Base-by-base conservation (phyloP, 2,888 invertebrate genomes). In the Limnephilus auricula region DNA sequence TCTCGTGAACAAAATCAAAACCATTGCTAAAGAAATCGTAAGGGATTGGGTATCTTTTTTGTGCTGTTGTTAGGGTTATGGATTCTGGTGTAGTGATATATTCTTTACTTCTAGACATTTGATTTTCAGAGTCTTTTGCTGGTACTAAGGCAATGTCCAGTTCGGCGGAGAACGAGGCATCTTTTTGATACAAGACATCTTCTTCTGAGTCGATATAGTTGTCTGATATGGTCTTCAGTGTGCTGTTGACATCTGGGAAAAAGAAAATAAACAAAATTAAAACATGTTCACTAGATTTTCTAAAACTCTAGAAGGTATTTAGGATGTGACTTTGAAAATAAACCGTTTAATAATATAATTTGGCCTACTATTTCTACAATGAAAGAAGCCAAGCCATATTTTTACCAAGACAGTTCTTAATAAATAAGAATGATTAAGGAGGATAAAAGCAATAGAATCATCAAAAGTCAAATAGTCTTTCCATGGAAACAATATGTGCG, bases 111-210 rank as follows among this genome's bases (percentile, higher is more conserved):
- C 79, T 89, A 6, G 86, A 40, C 13, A 92, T 92, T 2, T 86
- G 45, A 30, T 91, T 92, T 79, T 92, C 93, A 1, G 90, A 86
- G 34, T 92, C 92, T 90, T 95, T 93, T 15, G 92, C 91, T 37
- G 93, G 95, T 95, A 96, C 95, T 25, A 92, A 32, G 90, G 96
- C 95, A 94, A 96, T 95, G 94, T 97, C 97, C 94, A 97, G 95
- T 95, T 97, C 97, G 65, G 97, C 98, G 93, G 97, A 97, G 95
- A 98, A 97, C 89, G 97, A 97, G 5, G 97, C 97, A 94, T 97
- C 98, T 95, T 97, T 98, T 95, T 98, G 97, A 94, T 97, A 97
- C 79, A 98, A 95, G 92, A 98, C 97, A 94, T 97, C 97, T 94
- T 97, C 97, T 94, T 96, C 97, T 89, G 96, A 95, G 93, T 96